Conservation (phyloP, 2,888 invertebrate genomes). For the Bombylius major region DNA sequence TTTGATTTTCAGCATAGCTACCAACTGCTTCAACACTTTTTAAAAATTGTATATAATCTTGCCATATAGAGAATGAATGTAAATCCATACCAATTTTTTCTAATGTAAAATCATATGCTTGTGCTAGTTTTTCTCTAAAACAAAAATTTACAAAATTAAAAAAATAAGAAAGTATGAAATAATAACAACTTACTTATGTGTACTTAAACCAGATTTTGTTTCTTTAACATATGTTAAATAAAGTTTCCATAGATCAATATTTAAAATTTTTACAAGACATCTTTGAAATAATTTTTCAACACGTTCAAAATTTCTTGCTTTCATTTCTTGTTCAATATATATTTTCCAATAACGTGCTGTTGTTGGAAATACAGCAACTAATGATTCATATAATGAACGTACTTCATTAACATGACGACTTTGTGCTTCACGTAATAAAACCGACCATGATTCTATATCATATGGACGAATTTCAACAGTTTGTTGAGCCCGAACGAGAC, state of each 20-base stretch:
- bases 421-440: conserved; percentile 88
- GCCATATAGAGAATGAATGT: conserved; percentile 93
- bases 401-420: conserved; percentile 78
- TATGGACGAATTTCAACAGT: conserved; percentile 80
- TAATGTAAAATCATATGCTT: conserved; percentile 97
- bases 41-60: conserved; percentile 92
- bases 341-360: conserved; percentile 98
- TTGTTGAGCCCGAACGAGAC: conserved; percentile 67
- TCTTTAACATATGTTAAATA: conserved; percentile 97
- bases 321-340: conserved; percentile 97
- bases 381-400: conserved; percentile 80
- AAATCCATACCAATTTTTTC: conserved; percentile 99
- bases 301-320: conserved; percentile 91
- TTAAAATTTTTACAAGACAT: conserved; percentile 94
- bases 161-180: not conserved
- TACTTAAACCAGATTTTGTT: conserved; percentile 83
- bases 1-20: conserved; percentile 98
- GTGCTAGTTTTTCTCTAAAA: conserved; percentile 94
- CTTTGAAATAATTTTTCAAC: conserved; percentile 99
- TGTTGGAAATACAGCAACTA: conserved; percentile 90
- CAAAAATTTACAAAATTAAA: conserved; percentile 5
- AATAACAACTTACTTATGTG: conserved; percentile 61
- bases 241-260: conserved; percentile 97
- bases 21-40: conserved; percentile 95
- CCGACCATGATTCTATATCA: conserved; percentile 96